Evolutionary conservation across 2,797 vertebrate genomes (phyloP), one percentile per base, ranked within the genome.

Genomic region (Hafferia zeledoni): DNA sequence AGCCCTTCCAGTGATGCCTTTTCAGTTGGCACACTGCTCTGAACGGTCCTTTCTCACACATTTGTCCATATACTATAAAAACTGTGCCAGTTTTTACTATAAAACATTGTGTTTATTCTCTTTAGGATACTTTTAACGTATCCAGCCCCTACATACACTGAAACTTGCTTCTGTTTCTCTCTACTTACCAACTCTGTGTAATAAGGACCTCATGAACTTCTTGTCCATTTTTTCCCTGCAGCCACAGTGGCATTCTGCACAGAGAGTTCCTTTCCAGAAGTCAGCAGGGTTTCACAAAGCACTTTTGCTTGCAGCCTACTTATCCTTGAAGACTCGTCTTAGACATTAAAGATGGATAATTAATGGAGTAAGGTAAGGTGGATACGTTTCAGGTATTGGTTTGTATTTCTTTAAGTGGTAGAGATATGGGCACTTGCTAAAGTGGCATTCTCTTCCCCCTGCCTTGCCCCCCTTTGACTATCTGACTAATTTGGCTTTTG

Each of bases 241-340:
- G 80, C 12, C 17, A 65, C 9, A 1, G 2, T 37, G 53, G 12
- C 0, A 0, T 44, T 31, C n/a, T 88, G 55, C 39, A 33, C 41
- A 69, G 50, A 69, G 9, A 92, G 76, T 41, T 25, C 18, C 20
- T 82, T 89, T 75, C 55, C 31, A 43, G 63, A 89, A 84, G 17
- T 15, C 15, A 87, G 24, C 1, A 1, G 71, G 7, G 13, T 71
- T 72, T 83, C 53, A 44, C 22, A 43, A 82, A 83, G 11, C 20
- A 68, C 31, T 27, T 68, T 90, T 61, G 6, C 30, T 55, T 91
- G 56, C 44, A 83, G 44, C 39, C 25, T 52, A 3, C 37, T 69
- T 87, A 35, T n/a, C n/a, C 44, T 74, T 91, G 76, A 69, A 93
- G 68, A 77, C 7, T 65, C 27, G 24, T 50, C 33, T 79, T 79